Evolutionary conservation across 2,113 vertebrate species (phyloP).

Genomic region (Cyanoderma ruficeps): DNA sequence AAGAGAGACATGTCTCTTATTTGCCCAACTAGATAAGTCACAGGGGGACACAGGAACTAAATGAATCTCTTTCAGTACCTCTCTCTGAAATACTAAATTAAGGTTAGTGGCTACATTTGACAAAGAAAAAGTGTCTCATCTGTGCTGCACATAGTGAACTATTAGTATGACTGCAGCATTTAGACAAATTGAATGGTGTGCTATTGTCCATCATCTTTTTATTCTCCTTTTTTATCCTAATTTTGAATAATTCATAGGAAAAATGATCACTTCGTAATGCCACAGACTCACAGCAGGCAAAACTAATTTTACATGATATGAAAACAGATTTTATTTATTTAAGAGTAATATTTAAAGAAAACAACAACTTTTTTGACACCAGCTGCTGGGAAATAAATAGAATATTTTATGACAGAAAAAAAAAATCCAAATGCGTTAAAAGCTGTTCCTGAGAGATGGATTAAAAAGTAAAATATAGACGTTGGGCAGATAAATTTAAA

Average conservation of each 20-base stretch:
- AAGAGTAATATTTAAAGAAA: constrained; percentile 84
- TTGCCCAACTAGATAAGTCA: constrained; percentile 36
- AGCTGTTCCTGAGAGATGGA: constrained; percentile 72
- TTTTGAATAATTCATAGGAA: constrained; percentile 82
- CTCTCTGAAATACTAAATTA: constrained; percentile 40
- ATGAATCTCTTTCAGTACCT: constrained; percentile 6
- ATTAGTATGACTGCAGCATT: constrained; percentile 51
- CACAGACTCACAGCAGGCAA: constrained; percentile 82
- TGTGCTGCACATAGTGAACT: constrained; percentile 36
- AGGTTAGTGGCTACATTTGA: constrained; percentile 55
- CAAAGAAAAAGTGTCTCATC: constrained; percentile 44
- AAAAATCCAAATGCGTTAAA: constrained; percentile 75
- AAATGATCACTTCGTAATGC: constrained; percentile 81
- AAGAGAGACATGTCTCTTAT: background rate
- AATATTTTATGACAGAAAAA: constrained; percentile 80
- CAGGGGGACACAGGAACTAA: background rate
- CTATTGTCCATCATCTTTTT: constrained; percentile 67
- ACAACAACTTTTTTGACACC: constrained; percentile 84
- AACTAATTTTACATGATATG: constrained; percentile 81
- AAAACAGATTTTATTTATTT: constrained; percentile 86
- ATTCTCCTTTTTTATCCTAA: constrained; percentile 70
- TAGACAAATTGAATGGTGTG: constrained; percentile 66
- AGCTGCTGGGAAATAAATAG: constrained; percentile 85
- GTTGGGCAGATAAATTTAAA: constrained; percentile 68
- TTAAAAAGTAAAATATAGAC: constrained; percentile 56